Evolutionary conservation across 2,113 vertebrate genomes (phyloP), one percentile per base, ranked within the genome.

Genomic region (Cisticola juncidis): DNA sequence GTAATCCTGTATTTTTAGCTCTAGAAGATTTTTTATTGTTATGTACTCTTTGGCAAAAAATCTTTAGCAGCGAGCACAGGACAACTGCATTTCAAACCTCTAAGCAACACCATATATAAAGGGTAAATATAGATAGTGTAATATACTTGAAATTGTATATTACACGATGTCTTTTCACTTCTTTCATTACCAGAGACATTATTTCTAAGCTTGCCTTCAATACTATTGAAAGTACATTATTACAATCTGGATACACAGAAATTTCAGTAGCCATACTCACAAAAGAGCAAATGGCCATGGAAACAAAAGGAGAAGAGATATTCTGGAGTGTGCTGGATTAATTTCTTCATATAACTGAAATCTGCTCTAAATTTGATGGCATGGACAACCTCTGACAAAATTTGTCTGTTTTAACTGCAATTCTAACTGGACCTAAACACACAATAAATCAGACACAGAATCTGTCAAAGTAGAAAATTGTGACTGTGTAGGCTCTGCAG

Each of bases 1-100:
- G 89, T 94, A 95, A 96, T 90, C 78, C 35, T 62, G 64, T 96
- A 96, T 95, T 97, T 97, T 97, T 95, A 95, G 93, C 90, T 86
- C 85, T 79, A 70, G 44, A 93, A 22, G 92, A 81, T 72, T 91
- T 91, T 82, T 90, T 54, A 87, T 87, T 91, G 94, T 94, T 91
- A 81, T 2, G 2, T 38, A 87, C 45, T 73, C 42, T 66, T 80
- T n/a, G 86, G 71, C 38, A 91, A 82, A 91, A 91, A 93, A 70
- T 61, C 73, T 85, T 76, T 6, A 88, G 58, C 42, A 77, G 26
- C 29, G n/a, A 87, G 66, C 50, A 79, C 58, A 87, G 81, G 28
- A 72, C 57, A 94, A 92, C 28, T 40, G 20, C 31, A 80, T 73
- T 94, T 92, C 69, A 72, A 90, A 94, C 77, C 13, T 19, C 38